Conservation (phyloP, 2,888 invertebrate species). For the Tachina grossa region DNA sequence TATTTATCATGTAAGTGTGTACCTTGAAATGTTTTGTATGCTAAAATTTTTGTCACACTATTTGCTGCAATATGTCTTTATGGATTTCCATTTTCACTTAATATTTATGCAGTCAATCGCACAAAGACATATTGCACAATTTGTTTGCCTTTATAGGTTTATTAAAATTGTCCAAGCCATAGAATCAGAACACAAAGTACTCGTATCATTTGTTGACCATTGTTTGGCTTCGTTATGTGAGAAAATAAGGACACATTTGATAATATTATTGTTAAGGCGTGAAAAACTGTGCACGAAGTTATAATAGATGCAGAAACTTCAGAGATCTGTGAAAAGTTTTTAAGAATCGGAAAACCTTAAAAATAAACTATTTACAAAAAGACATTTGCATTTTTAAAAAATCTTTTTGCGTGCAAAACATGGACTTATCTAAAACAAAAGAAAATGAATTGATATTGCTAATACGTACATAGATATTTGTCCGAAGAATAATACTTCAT, state of each 20-base stretch:
- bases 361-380: background rate
- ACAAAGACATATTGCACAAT: conserved; percentile 9
- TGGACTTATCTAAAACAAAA: no score
- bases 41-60: background rate
- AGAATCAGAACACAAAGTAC: background rate
- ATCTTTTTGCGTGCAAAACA: no score
- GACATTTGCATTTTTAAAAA: no score
- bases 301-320: background rate
- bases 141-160: conserved; percentile 23
- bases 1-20: background rate
- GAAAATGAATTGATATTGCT: no score
- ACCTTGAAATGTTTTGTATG: background rate
- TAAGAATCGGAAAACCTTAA: background rate
- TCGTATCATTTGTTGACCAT: conserved; percentile 9
- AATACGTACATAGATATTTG: no score
- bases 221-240: conserved; percentile 9
- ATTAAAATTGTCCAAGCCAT: conserved; percentile 1
- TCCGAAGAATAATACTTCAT: no score
- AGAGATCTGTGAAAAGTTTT: background rate
- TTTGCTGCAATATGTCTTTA: background rate
- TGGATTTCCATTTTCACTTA: background rate
- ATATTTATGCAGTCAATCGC: background rate
- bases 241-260: background rate
- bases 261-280: no score
- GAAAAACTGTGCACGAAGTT: background rate